A percentile compares a stretch with the other conserved stretches of the same genome.
Evolutionary conservation across 2,888 invertebrate species (phyloP).

Genomic region (Mantis religiosa): DNA sequence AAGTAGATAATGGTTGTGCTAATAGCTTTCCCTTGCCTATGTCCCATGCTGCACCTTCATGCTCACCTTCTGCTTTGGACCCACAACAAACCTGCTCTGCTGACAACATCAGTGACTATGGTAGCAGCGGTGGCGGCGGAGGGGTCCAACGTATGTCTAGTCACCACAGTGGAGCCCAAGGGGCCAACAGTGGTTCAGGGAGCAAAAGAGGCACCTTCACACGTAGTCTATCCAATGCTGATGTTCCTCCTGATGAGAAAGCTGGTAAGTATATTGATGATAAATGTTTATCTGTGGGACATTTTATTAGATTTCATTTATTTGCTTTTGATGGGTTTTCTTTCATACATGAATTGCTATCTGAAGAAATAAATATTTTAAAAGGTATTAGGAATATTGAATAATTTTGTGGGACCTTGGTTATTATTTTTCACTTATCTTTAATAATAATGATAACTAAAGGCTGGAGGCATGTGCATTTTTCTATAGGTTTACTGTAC

Average conservation of each 20-base stretch:
- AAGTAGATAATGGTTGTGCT: constrained; percentile 6
- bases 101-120: constrained; percentile 20
- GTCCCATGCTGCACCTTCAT: neutral
- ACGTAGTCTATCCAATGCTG: constrained; percentile 76
- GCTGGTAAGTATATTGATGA: constrained; percentile 52
- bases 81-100: neutral
- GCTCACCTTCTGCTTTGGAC: neutral
- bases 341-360: no score
- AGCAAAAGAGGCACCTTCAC: constrained; percentile 54
- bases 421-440: no score
- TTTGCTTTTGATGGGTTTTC: no score
- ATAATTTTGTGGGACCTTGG: no score
- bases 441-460: no score
- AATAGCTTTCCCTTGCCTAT: constrained; percentile 13
- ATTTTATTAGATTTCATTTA: no score
- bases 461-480: no score
- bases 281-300: no score
- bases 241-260: constrained; percentile 80
- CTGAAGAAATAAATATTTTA: no score
- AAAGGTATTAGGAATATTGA: no score
- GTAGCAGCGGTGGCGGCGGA: constrained; percentile 47
- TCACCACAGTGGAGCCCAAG: constrained; percentile 29
- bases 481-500: no score
- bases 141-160: constrained; percentile 25
- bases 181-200: constrained; percentile 46